phyloP scores from a whole-genome alignment of 1,140 invertebrate genomes.

The Hycleus phaleratus region DNA sequence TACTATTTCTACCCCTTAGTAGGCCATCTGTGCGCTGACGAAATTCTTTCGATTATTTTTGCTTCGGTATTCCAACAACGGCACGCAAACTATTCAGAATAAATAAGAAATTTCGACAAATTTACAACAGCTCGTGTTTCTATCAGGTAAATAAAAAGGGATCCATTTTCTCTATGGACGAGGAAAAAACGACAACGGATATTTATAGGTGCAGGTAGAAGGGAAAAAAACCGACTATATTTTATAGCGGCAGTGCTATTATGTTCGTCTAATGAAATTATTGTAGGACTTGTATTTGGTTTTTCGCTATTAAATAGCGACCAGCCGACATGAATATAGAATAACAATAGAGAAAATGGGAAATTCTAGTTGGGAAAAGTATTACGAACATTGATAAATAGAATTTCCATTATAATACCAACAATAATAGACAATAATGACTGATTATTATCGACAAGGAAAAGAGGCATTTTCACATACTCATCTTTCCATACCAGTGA shows the following conservation, averaged over 20 bases:
- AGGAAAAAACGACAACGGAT: no score
- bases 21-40: slow-evolving; percentile 4
- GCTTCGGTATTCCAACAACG: neutral
- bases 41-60: neutral
- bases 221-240: no score
- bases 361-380: no score
- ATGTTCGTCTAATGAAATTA: slow-evolving; percentile 3
- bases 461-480: no score
- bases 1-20: neutral
- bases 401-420: no score
- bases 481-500: no score
- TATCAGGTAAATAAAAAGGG: slow-evolving; percentile 4
- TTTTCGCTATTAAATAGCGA: slow-evolving; percentile 2
- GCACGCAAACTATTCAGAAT: slow-evolving; percentile 3
- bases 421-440: no score
- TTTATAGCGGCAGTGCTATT: neutral
- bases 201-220: no score
- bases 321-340: neutral
- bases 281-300: neutral
- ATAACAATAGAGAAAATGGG: no score
- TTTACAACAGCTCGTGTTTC: slow-evolving; percentile 6
- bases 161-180: no score
- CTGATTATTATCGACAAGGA: no score
- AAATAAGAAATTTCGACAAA: slow-evolving; percentile 13
- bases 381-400: no score